phyloP scores from a whole-genome alignment of 1,140 invertebrate species.

The Dreissena polymorpha region DNA sequence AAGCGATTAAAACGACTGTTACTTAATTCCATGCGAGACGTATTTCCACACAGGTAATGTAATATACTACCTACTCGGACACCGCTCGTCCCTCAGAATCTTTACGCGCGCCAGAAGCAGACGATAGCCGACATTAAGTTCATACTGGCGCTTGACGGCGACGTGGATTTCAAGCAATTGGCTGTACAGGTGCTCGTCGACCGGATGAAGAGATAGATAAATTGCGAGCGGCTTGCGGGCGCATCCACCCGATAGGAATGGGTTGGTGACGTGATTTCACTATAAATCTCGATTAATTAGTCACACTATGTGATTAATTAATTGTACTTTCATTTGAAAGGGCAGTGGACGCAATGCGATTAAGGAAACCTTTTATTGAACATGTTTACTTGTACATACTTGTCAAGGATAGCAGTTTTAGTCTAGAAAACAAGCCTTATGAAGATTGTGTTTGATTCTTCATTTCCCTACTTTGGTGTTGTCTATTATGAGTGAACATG shows the following conservation, averaged over 20 bases:
- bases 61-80: slow-evolving; percentile 85
- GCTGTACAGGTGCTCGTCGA: slow-evolving; percentile 82
- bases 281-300: too few relatives aligned
- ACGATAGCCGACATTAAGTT: slow-evolving; percentile 86
- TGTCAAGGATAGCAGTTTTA: too few relatives aligned
- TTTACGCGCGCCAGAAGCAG: slow-evolving; percentile 93
- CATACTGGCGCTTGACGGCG: slow-evolving; percentile 82
- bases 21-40: not conserved
- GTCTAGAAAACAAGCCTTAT: too few relatives aligned
- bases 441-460: too few relatives aligned
- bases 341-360: too few relatives aligned
- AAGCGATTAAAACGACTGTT: too few relatives aligned
- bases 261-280: slow-evolving; percentile 56
- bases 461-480: too few relatives aligned
- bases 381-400: too few relatives aligned
- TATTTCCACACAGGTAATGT: slow-evolving; percentile 82
- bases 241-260: slow-evolving; percentile 82
- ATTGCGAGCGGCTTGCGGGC: slow-evolving; percentile 83
- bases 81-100: slow-evolving; percentile 69
- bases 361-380: too few relatives aligned
- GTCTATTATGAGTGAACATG: too few relatives aligned
- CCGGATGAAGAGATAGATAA: slow-evolving; percentile 83
- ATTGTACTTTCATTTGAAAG: too few relatives aligned
- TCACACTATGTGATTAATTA: too few relatives aligned
- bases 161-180: slow-evolving; percentile 83